phyloP scores from a whole-genome alignment of 2,797 vertebrate genomes.

The Microtus californicus region DNA sequence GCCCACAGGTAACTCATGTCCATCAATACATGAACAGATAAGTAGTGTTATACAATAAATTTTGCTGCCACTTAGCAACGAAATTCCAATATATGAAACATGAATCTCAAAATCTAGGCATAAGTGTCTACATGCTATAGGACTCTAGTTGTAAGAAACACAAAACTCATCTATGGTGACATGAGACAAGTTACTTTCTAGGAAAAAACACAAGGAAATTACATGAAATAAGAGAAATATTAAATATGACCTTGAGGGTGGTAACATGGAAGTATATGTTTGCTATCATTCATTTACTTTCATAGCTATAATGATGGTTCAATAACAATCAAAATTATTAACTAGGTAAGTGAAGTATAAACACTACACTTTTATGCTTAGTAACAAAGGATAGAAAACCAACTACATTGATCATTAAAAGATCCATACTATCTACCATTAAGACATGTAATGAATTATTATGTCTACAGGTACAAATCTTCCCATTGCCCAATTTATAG shows the following conservation, averaged over 20 bases:
- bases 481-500: background rate
- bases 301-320: background rate
- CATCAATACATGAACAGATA: background rate
- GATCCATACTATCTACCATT: background rate
- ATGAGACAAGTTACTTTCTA: background rate
- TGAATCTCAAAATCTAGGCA: background rate
- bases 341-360: background rate
- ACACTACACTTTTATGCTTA: background rate
- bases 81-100: background rate
- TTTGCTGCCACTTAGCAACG: background rate
- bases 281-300: background rate
- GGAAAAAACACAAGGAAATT: background rate
- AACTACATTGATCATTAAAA: background rate
- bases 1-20: background rate
- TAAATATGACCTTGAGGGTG: background rate
- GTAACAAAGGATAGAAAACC: background rate
- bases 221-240: background rate
- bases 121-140: background rate
- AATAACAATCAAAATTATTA: background rate
- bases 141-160: background rate
- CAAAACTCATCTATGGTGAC: background rate
- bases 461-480: background rate
- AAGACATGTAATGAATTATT: conserved; percentile 12
- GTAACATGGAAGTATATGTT: background rate
- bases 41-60: background rate